Percentiles rank a stretch among this genome's conserved stretches.
Evolutionary conservation across 2,888 invertebrate genomes (phyloP).

Genomic region (Elegia similella): DNA sequence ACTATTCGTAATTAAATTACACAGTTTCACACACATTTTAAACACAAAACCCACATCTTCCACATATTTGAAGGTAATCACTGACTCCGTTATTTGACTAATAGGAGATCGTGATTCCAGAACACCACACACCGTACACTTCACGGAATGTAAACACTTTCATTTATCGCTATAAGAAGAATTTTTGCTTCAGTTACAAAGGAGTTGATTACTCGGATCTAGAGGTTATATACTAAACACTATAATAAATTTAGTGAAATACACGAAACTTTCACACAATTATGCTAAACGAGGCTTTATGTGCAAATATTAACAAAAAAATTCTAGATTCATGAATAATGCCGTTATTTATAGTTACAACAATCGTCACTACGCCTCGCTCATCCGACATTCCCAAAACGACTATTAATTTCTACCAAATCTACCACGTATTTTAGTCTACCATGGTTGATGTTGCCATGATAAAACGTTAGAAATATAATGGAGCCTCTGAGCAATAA

Average conservation of each 20-base stretch:
- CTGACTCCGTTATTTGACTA: constrained; percentile 30
- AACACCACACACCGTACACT: constrained; percentile 46
- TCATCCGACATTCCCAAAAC: constrained; percentile 58
- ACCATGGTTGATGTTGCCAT: constrained; percentile 8
- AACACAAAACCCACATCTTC: constrained; percentile 46
- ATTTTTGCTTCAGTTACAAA: constrained; percentile 52
- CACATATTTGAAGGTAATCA: constrained; percentile 43
- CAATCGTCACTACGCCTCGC: constrained; percentile 38
- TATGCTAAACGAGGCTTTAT: constrained; percentile 9
- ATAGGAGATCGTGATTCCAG: constrained; percentile 31
- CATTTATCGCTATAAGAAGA: constrained; percentile 54
- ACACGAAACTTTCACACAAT: neutral
- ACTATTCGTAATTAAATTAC: constrained; percentile 65
- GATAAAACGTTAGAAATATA: neutral
- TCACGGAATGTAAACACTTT: constrained; percentile 68
- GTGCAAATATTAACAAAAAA: constrained; percentile 26
- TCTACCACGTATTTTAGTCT: constrained; percentile 3
- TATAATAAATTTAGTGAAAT: neutral
- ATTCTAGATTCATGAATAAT: constrained; percentile 30
- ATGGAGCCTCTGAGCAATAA: neutral
- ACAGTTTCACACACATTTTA: constrained; percentile 65
- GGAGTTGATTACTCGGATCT: constrained; percentile 43
- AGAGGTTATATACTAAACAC: constrained; percentile 51
- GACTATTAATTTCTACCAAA: constrained; percentile 34
- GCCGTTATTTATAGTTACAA: constrained; percentile 38